Percentiles rank a stretch among this genome's conserved stretches.
These are phyloP conservation scores for Plebejus argus DNA, from an alignment of 2,888 invertebrate species.

Conservation along the genomic window DNA sequence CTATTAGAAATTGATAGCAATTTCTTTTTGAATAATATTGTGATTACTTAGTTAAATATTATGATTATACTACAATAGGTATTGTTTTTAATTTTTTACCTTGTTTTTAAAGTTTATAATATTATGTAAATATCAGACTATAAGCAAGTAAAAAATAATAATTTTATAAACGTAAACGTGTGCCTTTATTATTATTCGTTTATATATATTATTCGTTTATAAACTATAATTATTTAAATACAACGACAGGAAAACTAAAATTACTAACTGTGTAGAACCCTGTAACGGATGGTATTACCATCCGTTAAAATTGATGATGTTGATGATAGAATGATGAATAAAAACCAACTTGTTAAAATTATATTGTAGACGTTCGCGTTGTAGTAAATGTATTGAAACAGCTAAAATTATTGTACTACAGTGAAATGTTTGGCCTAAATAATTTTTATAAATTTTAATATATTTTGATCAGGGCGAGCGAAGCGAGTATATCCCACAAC, in stretches of 20 bases:
- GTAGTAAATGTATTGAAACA: not conserved
- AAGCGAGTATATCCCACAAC: too few species aligned
- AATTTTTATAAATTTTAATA: too few species aligned
- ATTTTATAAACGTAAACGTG: not conserved
- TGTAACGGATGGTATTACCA: not conserved
- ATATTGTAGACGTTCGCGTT: not conserved
- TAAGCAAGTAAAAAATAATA: not conserved
- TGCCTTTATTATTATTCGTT: not conserved
- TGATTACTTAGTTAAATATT: not conserved
- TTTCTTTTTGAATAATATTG: not conserved
- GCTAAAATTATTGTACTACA: not conserved
- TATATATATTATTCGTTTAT: not conserved
- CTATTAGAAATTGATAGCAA: not conserved
- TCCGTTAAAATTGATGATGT: too few species aligned
- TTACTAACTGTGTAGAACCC: not conserved
- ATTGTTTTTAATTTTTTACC: not conserved
- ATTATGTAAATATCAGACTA: too few species aligned
- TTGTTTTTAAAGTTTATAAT: not conserved
- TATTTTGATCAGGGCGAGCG: too few species aligned
- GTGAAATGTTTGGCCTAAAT: too few species aligned
- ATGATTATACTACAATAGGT: not conserved
- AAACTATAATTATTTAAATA: too few species aligned
- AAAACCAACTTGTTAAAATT: constrained; percentile 1
- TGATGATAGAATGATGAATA: too few species aligned
- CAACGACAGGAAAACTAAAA: not conserved